phyloP scores from a whole-genome alignment of 2,797 vertebrate genomes.

The Apogon hyalosoma region DNA sequence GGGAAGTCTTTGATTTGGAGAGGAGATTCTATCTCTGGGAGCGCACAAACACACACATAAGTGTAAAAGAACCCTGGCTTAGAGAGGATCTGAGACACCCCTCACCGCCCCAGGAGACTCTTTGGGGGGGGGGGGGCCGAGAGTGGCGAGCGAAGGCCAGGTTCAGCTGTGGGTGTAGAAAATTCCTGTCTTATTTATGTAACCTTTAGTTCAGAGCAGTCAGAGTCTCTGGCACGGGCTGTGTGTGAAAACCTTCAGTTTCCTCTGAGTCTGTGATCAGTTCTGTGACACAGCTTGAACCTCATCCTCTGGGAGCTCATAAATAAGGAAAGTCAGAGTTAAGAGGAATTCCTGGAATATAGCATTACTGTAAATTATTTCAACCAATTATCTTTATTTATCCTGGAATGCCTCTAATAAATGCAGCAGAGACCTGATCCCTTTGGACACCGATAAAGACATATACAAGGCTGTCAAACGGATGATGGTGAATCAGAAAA shows the following conservation, averaged over 20 bases:
- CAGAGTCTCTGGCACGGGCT: slow-evolving; percentile 12
- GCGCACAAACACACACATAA: slow-evolving; percentile 31
- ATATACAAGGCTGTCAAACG: not conserved
- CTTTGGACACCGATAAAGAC: not conserved
- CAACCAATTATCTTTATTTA: not conserved
- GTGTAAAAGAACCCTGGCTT: slow-evolving; percentile 1
- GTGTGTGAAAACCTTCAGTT: slow-evolving; percentile 61
- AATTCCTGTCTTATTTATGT: slow-evolving; percentile 81
- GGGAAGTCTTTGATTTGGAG: slow-evolving; percentile 84
- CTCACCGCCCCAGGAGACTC: slow-evolving; percentile 26
- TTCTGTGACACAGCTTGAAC: slow-evolving; percentile 42
- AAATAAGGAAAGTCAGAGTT: slow-evolving; percentile 26
- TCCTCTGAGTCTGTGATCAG: slow-evolving; percentile 52
- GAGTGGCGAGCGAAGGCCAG: slow-evolving; percentile 47
- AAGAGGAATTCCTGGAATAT: slow-evolving; percentile 6
- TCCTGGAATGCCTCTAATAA: not conserved
- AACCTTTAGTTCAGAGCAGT: slow-evolving; percentile 68
- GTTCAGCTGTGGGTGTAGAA: slow-evolving; percentile 74
- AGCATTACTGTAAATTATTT: not conserved
- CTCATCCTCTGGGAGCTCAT: slow-evolving; percentile 31
- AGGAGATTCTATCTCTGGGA: slow-evolving; percentile 66
- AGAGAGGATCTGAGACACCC: slow-evolving; percentile 1
- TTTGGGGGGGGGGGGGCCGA: not conserved
- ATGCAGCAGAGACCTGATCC: not conserved
- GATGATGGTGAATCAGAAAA: not conserved